Evolutionary conservation across 30 jellyfish, hydroid and myxozoan species (phyloP).

Genomic region (Turritopsis rubra): DNA sequence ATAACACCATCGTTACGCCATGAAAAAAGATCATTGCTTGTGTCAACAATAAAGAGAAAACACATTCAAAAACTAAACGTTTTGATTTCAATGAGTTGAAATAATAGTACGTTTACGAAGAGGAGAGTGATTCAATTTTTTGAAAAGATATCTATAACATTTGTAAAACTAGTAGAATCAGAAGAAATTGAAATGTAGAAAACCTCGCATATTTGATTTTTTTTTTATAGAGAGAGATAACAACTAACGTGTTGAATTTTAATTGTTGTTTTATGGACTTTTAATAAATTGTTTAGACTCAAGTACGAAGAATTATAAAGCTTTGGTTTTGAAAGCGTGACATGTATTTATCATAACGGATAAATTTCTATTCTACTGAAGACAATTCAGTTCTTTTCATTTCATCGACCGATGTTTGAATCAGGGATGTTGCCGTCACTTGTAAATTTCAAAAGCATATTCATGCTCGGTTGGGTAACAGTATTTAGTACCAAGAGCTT

Average conservation of each 20-base stretch:
- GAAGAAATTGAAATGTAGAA: background rate
- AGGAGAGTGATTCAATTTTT: background rate
- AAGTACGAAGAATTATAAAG: background rate
- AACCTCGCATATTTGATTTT: background rate
- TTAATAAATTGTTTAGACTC: background rate
- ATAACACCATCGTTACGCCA: background rate
- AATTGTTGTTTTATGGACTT: background rate
- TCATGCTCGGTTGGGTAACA: background rate
- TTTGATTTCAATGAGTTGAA: background rate
- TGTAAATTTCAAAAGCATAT: background rate
- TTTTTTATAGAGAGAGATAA: too few relatives aligned
- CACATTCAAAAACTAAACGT: background rate
- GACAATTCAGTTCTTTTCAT: background rate
- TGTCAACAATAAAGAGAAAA: background rate
- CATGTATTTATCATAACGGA: background rate
- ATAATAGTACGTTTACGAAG: background rate
- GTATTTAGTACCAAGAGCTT: background rate
- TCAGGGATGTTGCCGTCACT: background rate
- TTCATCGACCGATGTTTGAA: background rate
- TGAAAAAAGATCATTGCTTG: background rate
- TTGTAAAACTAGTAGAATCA: background rate
- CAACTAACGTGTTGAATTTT: background rate
- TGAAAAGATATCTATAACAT: background rate
- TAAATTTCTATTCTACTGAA: background rate
- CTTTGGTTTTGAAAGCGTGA: background rate